Evolutionary conservation across 1,140 invertebrate genomes (phyloP), one percentile per base, ranked within the genome.

Genomic region (Drosophila prosaltans): DNA sequence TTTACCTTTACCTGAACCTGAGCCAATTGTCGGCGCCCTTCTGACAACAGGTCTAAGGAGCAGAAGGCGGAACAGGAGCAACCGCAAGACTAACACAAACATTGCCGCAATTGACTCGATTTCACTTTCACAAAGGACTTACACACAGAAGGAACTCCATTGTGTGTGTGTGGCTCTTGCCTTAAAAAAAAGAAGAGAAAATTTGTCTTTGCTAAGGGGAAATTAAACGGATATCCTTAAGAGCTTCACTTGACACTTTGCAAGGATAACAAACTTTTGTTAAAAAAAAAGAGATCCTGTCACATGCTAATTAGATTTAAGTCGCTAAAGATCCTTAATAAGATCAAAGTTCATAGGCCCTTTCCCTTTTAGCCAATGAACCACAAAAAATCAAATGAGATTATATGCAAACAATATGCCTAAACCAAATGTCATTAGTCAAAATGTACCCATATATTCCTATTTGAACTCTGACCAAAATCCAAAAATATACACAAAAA

Each of bases 381-480:
- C 69, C 62, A 74, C 55, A 74, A 74, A 74, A 54, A 32, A 36
- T 28, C 66, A 69, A 69, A 69, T 54, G 57, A 7, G 43, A 45
- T 74, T 74, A 61, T 74, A 61, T 61, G 60, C 60, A 41, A 62
- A 62, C 60, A 51, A 26, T 51, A 51, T 48, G 45, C 16, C 45
- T 16, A 51, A 36, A 26, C 45, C 73, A 67, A 79, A 72, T 84
- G 69, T 84, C 72, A 82, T 77, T 73, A 84, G 80, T 80, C 72
- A 57, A 75, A 84, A 81, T 81, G 61, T 48, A 72, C 83, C 82
- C 82, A 85, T 79, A 85, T 16, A 16, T 16, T 16, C 16, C 16
- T 81, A 85, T 85, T 88, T 85, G 82, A 85, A 85, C 82, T 85
- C 82, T 85, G 83, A 88, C 82, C 83, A 71, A 57, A 64, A 48